Evolutionary conservation across 2,888 invertebrate species (phyloP).

Genomic region (Pandemis cinnamomeana): DNA sequence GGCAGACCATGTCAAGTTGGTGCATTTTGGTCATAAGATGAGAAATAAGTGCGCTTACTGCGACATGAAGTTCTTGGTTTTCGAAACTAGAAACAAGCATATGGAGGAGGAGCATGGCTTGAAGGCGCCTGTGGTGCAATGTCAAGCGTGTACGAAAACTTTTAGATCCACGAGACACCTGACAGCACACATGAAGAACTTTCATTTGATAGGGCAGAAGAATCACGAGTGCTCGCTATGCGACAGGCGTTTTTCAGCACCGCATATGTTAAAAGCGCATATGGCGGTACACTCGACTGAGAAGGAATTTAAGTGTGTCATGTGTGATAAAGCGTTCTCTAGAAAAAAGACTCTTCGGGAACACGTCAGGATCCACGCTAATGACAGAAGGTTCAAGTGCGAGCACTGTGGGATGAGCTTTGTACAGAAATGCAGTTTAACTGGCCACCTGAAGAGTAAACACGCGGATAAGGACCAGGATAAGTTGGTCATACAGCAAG

Average conservation of each 20-base stretch:
- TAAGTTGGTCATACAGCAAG: neutral
- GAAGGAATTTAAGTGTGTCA: slow-evolving; percentile 67
- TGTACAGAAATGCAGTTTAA: slow-evolving; percentile 49
- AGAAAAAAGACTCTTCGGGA: slow-evolving; percentile 57
- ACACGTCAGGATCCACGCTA: slow-evolving; percentile 59
- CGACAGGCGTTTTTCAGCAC: neutral
- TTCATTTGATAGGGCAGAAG: neutral
- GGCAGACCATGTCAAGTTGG: slow-evolving; percentile 9
- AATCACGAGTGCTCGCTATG: neutral
- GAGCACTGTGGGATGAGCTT: slow-evolving; percentile 49
- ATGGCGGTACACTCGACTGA: slow-evolving; percentile 36
- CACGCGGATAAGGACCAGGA: slow-evolving; percentile 39
- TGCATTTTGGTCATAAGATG: slow-evolving; percentile 49
- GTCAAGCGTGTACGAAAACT: neutral
- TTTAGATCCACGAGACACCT: neutral
- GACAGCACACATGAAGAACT: slow-evolving; percentile 12
- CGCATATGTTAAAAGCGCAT: slow-evolving; percentile 1
- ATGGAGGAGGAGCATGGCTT: slow-evolving; percentile 67
- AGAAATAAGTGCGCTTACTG: slow-evolving; percentile 50
- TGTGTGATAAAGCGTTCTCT: slow-evolving; percentile 62
- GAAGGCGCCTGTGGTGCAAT: neutral
- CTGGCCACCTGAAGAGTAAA: slow-evolving; percentile 46
- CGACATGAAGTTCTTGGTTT: slow-evolving; percentile 50
- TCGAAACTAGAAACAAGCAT: slow-evolving; percentile 62
- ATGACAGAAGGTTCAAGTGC: slow-evolving; percentile 53